Evolutionary conservation across 2,888 invertebrate species (phyloP), one percentile per base, ranked within the genome.

Genomic region (Stomorhina lunata): DNA sequence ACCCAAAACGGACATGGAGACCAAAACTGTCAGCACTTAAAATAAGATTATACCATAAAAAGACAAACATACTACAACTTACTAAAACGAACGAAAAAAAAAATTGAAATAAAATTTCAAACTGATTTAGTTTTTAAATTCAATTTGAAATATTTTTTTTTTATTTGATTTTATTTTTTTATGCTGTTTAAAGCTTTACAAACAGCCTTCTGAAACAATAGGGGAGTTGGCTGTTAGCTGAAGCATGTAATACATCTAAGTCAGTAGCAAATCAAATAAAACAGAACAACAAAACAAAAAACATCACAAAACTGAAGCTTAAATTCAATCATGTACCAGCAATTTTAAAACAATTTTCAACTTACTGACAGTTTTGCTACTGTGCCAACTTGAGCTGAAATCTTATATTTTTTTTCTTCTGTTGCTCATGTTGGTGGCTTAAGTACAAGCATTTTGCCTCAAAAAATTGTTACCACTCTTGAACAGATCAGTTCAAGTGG

Each of bases 271-370:
- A 68, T 77, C 65, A 69, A 76, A 80, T 69, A 63, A 66, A 81
- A 71, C 48, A 45, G 29, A 32, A 37, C 55, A 10, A 63, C 0
- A 5, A 61, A 71, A 55, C n/a, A 32, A 71, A 71, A 71, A 55
- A 17, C 48, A 25, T 37, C 57, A 22, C 61, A 77, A 77, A 69
- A 59, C 72, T 79, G 72, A 72, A 79, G 72, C 88, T 89, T 88
- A 87, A 89, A 89, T 89, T 89, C 88, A 89, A 88, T 89, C 89
- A 89, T 89, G 89, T 88, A 88, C 87, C 88, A 87, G 89, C 89
- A 89, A 89, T 89, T 89, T 89, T 88, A 89, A 89, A 89, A 89
- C 89, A 89, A 89, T 89, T 89, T 89, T 89, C 89, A 89, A 89
- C 86, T 89, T 89, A 88, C 89, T 89, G 89, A 88, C 88, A 89